A percentile compares a stretch with the other conserved stretches of the same genome.
Conservation (phyloP, 2,797 vertebrate genomes). For the Perodicticus potto region DNA sequence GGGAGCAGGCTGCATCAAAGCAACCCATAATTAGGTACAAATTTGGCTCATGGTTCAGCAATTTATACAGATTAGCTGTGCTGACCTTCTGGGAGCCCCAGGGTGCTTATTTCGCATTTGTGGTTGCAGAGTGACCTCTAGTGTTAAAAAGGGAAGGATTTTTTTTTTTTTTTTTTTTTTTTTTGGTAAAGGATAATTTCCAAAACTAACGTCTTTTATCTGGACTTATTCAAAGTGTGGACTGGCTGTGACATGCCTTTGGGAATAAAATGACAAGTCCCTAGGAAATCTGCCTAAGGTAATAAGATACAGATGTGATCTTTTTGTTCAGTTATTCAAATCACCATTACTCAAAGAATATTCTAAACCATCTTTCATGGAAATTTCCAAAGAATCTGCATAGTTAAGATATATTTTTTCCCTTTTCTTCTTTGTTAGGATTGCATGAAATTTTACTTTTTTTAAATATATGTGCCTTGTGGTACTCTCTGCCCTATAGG, state of each 20-base stretch:
- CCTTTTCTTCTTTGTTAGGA: neutral
- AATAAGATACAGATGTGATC: neutral
- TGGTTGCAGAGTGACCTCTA: constrained; percentile 89
- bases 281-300: neutral
- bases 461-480: neutral
- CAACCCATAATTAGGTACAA: constrained; percentile 81
- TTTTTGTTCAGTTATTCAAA: neutral
- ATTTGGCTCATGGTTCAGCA: constrained; percentile 81
- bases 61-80: constrained; percentile 83
- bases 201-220: neutral
- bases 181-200: neutral
- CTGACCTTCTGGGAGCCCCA: constrained; percentile 80
- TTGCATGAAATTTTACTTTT: neutral
- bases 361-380: neutral
- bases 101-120: constrained; percentile 56
- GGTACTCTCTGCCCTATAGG: neutral
- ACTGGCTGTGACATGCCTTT: neutral
- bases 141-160: constrained; percentile 81
- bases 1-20: constrained; percentile 81
- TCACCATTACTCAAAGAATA: neutral
- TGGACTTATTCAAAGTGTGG: neutral
- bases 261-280: neutral
- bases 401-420: neutral
- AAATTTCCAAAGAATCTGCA: neutral
- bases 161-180: neutral